A percentile compares a stretch with the other conserved stretches of the same genome.
phyloP scores from a whole-genome alignment of 1,140 invertebrate genomes.

The Megalopta genalis region DNA sequence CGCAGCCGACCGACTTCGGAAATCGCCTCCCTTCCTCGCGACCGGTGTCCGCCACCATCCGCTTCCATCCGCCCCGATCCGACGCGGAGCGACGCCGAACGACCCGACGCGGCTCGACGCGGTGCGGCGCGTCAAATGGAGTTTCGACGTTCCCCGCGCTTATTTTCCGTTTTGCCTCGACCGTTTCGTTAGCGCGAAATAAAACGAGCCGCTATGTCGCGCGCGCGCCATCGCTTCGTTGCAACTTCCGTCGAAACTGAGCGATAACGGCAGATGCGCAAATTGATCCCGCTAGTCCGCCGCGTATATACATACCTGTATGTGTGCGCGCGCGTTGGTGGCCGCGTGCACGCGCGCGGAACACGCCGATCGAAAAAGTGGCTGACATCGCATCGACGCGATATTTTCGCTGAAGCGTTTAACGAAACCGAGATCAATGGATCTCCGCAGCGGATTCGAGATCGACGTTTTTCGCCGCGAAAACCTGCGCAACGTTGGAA shows the following conservation, averaged over 20 bases:
- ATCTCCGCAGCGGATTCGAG: neutral
- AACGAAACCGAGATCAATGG: constrained; percentile 20
- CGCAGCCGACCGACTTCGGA: neutral
- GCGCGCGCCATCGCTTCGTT: constrained; percentile 11
- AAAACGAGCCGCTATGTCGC: constrained; percentile 19
- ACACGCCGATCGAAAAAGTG: constrained; percentile 12
- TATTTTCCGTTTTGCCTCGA: neutral
- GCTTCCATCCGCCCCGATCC: no score
- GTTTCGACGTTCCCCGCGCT: neutral
- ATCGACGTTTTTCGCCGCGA: constrained; percentile 8
- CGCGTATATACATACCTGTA: neutral
- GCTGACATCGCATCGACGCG: constrained; percentile 28
- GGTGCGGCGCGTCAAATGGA: constrained; percentile 3
- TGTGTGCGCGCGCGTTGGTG: neutral
- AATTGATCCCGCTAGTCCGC: neutral
- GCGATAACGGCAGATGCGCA: constrained; percentile 20
- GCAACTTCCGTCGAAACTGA: constrained; percentile 23
- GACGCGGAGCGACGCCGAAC: neutral
- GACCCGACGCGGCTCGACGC: neutral
- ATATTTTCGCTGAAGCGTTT: constrained; percentile 15
- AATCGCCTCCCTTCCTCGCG: neutral
- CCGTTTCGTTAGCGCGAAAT: constrained; percentile 17
- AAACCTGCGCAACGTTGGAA: constrained; percentile 3
- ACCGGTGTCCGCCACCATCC: no score
- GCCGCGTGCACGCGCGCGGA: neutral